Evolutionary conservation across 1,140 invertebrate genomes (phyloP).

Genomic region (Teleopsis dalmanni): DNA sequence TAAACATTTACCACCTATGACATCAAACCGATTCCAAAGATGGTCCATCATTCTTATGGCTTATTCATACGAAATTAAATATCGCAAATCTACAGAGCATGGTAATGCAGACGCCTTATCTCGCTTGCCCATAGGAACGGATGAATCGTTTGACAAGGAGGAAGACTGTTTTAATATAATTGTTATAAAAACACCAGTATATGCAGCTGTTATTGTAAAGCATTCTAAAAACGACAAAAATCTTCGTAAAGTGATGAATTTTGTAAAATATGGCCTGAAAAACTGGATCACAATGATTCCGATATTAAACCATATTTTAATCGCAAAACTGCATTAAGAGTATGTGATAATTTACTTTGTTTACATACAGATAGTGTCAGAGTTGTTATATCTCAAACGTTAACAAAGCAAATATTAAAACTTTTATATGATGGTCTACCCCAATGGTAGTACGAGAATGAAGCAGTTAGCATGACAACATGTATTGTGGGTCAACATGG

Average conservation of each 20-base stretch:
- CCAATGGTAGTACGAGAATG: conserved; percentile 42
- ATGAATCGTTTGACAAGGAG: conserved; percentile 13
- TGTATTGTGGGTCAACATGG: conserved; percentile 40
- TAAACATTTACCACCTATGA: conserved; percentile 14
- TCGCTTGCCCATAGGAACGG: conserved; percentile 2
- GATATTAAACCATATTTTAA: conserved; percentile 5
- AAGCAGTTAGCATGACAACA: conserved; percentile 39
- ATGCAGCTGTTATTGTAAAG: conserved; percentile 7
- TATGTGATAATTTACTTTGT: too few relatives aligned
- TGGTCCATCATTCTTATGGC: conserved; percentile 12
- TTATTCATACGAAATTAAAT: conserved; percentile 11
- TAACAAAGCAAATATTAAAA: too few relatives aligned
- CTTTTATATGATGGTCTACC: too few relatives aligned
- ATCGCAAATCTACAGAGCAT: conserved; percentile 9
- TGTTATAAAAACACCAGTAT: conserved; percentile 10
- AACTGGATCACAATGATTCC: too few relatives aligned
- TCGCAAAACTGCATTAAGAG: too few relatives aligned
- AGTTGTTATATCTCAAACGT: too few relatives aligned
- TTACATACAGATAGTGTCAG: too few relatives aligned
- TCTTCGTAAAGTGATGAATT: neutral
- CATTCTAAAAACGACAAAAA: neutral
- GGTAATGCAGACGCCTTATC: conserved; percentile 6
- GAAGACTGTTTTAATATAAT: conserved; percentile 11
- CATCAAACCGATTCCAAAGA: conserved; percentile 10
- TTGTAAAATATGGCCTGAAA: conserved; percentile 7